Percentiles rank a stretch among this genome's conserved stretches.
Evolutionary conservation across 2,797 vertebrate species (phyloP).

Genomic region (Pteronotus mesoamericanus): DNA sequence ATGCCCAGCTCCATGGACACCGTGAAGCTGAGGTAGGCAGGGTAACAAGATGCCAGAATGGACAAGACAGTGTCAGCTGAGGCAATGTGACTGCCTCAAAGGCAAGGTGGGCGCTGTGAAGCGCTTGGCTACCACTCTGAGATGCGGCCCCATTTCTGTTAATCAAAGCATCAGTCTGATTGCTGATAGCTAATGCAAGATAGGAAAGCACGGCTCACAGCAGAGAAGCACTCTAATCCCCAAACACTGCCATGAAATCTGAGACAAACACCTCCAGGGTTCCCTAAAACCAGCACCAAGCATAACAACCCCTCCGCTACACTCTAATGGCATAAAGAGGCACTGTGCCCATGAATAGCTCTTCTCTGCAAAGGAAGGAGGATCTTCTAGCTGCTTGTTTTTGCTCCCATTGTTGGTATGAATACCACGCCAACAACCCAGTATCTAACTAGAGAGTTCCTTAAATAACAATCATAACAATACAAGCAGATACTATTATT

Average conservation of each 20-base stretch:
- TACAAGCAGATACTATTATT: not conserved
- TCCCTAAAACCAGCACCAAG: not conserved
- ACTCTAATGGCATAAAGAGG: not conserved
- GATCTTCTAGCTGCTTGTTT: not conserved
- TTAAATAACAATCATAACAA: not conserved
- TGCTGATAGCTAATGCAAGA: not conserved
- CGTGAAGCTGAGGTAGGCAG: not conserved
- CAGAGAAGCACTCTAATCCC: not conserved
- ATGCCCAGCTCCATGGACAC: rapidly evolving
- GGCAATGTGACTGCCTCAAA: not conserved
- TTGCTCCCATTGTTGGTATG: not conserved
- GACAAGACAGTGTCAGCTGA: not conserved
- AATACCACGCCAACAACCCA: not conserved
- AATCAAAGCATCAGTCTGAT: not conserved
- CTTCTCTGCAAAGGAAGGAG: not conserved
- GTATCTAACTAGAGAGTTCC: not conserved
- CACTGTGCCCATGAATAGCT: not conserved
- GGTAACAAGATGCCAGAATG: not conserved
- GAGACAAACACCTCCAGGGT: not conserved
- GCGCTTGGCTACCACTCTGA: not conserved
- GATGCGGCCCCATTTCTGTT: not conserved
- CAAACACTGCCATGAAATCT: not conserved
- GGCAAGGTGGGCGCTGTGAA: not conserved
- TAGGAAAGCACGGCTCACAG: not conserved
- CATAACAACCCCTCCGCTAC: not conserved